Base-by-base conservation (phyloP, 2,113 vertebrate genomes). In the Ahaetulla prasina region DNA sequence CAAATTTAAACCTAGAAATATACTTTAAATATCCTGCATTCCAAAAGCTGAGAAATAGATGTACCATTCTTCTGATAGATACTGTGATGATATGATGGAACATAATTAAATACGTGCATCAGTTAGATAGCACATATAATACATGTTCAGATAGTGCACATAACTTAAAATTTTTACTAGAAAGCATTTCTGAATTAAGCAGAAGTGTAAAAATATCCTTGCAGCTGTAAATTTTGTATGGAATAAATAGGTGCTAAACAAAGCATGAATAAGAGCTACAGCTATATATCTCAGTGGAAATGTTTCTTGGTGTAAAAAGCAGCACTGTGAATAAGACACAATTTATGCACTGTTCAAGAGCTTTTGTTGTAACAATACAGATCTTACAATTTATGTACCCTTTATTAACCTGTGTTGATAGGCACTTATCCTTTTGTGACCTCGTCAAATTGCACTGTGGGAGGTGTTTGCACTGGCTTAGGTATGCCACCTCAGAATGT, bases 341-440 rank as follows among this genome's bases (percentile, higher is more conserved):
- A 16, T 39, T 30, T 86, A 47, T 30, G 30, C 1, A 47, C 43
- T 86, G 12, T 9, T 86, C 39, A 55, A 14, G 55, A 85, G 9
- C 14, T 86, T 86, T 49, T 43, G 35, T 52, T 57, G 8, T 20
- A 57, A 47, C 30, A 39, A n/a, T 27, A 45, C 43, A 86, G 49
- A 49, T 52, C 14, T 60, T 2, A 35, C 23, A 27, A 80, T 16
- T 25, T 6, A 18, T 11, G 80, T 7, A 4, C 8, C 12, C 25
- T 85, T 92, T 39, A 35, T 55, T 55, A n/a, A 49, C 14, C 25
- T 74, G 22, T n/a, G 18, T 96, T 97, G 53, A 93, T 95, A 99
- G 99, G 99, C 27, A 99, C 99, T 1, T 99, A 99, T 35, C 99
- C 99, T 9, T 99, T 99, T 92, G 99, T 99, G 95, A 99, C 99